Base-by-base conservation (phyloP, 2,797 vertebrate genomes). In the Melanotaenia maccullochi region DNA sequence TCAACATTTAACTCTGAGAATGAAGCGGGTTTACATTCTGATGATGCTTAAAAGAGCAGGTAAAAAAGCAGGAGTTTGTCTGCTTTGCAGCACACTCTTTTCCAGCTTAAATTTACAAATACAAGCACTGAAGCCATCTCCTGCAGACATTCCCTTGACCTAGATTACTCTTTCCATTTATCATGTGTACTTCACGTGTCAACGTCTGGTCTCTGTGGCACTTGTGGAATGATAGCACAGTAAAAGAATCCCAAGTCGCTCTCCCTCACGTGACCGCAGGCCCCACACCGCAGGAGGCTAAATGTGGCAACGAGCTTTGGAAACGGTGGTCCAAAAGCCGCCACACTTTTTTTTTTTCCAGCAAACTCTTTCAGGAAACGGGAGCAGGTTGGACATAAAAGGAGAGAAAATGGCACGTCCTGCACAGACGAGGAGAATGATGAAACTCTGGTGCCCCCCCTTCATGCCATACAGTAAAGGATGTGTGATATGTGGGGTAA, bases 201-300 rank as follows among this genome's bases (percentile, higher is more conserved):
- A 79, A 71, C 76, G 35, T 76, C 18, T 11, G 75, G 68, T 63
- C 82, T 75, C 88, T 77, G 83, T 82, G 90, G 89, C 90, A 90
- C 85, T 89, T 82, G 73, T 84, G 87, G 89, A 91, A 91, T 88
- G 86, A 90, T 63, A 79, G 86, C 80, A 84, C 74, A 35, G 84
- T 38, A 57, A 86, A 84, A 83, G 66, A 88, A 89, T 83, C 82
- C 11, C 75, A 38, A 80, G 73, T 65, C 74, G 75, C 83, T 71
- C 88, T 73, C 77, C 38, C 70, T 85, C 75, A 64, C 75, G 69
- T 69, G 38, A 61, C 78, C 85, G 30, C 85, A 62, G 73, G 57
- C 25, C 66, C 82, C 28, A 35, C 40, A 35, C 74, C 44, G 12
- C 79, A 61, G 49, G 55, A 67, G 75, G 68, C 86, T 88, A 85